phyloP scores from a whole-genome alignment of 2,797 vertebrate genomes.

The Clarias laeviceps region DNA sequence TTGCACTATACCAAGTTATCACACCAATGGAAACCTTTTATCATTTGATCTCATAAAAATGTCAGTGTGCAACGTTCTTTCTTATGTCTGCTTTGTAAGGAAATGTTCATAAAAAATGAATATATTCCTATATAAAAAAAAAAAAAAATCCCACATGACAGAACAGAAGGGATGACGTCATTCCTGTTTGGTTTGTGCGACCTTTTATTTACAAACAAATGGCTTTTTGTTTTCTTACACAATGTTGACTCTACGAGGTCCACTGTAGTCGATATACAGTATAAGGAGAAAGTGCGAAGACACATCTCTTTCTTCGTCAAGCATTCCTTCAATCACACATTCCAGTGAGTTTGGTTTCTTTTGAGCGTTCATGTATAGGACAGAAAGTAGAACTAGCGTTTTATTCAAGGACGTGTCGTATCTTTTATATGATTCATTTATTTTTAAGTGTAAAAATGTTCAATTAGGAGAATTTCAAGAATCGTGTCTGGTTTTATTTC shows the following conservation, averaged over 20 bases:
- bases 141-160: neutral
- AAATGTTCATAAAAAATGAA: neutral
- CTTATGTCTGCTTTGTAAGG: neutral
- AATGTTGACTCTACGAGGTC: neutral
- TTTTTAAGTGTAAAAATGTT: conserved; percentile 39
- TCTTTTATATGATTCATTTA: conserved; percentile 34
- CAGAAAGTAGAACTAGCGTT: conserved; percentile 45
- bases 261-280: neutral
- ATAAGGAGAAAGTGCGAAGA: neutral
- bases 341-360: conserved; percentile 57
- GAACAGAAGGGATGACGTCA: conserved; percentile 27
- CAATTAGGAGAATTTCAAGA: conserved; percentile 43
- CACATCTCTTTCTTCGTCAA: conserved; percentile 47
- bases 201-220: conserved; percentile 5
- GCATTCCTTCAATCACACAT: conserved; percentile 52
- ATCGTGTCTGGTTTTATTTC: conserved; percentile 30
- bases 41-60: neutral
- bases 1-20: neutral
- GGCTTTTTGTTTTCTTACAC: conserved; percentile 11
- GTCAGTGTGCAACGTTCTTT: neutral
- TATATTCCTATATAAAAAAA: neutral
- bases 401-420: conserved; percentile 42
- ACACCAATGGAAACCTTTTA: neutral
- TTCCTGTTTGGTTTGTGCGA: conserved; percentile 19
- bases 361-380: conserved; percentile 48